Percentiles rank a stretch among this genome's conserved stretches.
phyloP scores from a whole-genome alignment of 1,140 invertebrate species.

The Trichonephila inaurata region DNA sequence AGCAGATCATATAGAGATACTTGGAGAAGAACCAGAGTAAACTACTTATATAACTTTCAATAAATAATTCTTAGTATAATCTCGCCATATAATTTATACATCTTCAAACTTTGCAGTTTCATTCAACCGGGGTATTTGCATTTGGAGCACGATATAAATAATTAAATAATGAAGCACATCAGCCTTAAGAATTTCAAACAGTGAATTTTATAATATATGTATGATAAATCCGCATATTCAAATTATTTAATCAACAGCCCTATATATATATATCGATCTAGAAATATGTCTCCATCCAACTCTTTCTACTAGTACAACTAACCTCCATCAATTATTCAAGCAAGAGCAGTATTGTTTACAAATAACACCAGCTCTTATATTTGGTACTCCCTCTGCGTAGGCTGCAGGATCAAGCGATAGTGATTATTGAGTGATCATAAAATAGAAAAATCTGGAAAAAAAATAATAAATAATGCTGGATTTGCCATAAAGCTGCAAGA shows the following conservation, averaged over 20 bases:
- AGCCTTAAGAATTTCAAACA: too few relatives aligned
- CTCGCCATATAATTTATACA: too few relatives aligned
- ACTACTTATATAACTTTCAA: too few relatives aligned
- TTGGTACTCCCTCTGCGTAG: neutral
- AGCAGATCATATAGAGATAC: too few relatives aligned
- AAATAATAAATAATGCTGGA: neutral
- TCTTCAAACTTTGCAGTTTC: too few relatives aligned
- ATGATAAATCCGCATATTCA: neutral
- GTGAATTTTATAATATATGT: too few relatives aligned
- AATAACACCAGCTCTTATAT: neutral
- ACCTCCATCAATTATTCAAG: neutral
- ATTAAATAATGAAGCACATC: too few relatives aligned
- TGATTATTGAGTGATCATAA: slow-evolving; percentile 68
- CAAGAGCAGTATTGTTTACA: neutral
- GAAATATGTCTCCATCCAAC: too few relatives aligned
- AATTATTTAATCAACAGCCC: neutral
- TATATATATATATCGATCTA: neutral
- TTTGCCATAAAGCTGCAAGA: slow-evolving; percentile 55
- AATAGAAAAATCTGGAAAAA: slow-evolving; percentile 44
- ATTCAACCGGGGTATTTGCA: too few relatives aligned
- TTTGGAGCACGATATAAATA: too few relatives aligned
- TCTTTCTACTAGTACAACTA: neutral
- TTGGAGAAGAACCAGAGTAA: too few relatives aligned
- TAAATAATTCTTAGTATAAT: too few relatives aligned
- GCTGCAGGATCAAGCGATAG: slow-evolving; percentile 47